These are phyloP conservation scores for Hipparchia sbordonii DNA, from an alignment of 2,888 invertebrate genomes.

Conservation along the genomic window DNA sequence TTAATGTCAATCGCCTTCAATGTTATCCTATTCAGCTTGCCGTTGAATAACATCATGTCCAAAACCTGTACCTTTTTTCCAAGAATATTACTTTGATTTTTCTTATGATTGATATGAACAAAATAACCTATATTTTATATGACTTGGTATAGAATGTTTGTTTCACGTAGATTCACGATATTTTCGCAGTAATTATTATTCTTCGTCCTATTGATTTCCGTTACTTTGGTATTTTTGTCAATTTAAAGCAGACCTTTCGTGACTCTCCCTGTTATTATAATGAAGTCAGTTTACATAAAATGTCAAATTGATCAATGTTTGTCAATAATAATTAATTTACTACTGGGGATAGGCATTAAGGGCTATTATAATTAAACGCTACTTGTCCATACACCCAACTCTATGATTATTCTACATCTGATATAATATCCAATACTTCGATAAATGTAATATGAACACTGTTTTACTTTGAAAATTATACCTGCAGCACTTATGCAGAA, in stretches of 20 bases:
- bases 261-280: not conserved
- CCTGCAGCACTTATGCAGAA: conserved; percentile 28
- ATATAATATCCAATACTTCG: conserved; percentile 14
- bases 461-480: conserved; percentile 24
- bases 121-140: too few relatives aligned
- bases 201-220: too few relatives aligned
- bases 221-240: too few relatives aligned
- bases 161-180: too few relatives aligned
- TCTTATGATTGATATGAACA: too few relatives aligned
- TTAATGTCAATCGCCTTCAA: not conserved
- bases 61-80: too few relatives aligned
- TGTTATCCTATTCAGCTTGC: not conserved
- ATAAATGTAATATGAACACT: conserved; percentile 12
- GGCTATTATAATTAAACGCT: not conserved
- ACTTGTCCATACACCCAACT: not conserved
- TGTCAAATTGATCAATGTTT: not conserved
- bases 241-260: too few relatives aligned
- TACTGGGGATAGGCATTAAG: not conserved
- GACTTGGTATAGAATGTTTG: too few relatives aligned
- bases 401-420: conserved; percentile 2
- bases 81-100: too few relatives aligned
- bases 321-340: not conserved
- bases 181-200: too few relatives aligned
- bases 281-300: not conserved
- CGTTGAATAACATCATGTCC: too few relatives aligned